phyloP scores from a whole-genome alignment of 2,113 vertebrate species.

The Microcebus griseorufus region DNA sequence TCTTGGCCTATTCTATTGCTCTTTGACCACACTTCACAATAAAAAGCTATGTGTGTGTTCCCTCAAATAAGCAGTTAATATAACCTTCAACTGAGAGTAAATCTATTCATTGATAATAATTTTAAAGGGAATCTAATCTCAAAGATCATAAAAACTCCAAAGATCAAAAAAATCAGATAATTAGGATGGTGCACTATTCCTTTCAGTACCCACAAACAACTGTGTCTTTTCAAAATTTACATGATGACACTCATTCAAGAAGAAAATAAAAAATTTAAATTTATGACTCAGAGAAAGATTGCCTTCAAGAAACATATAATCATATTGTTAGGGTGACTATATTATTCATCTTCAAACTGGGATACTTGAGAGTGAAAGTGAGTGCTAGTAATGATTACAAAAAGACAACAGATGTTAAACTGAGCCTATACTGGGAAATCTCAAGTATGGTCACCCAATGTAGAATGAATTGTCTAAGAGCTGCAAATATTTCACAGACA shows the following conservation, averaged over 20 bases:
- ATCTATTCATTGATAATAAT: slow-evolving; percentile 23
- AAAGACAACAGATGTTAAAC: not conserved
- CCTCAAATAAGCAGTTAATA: not conserved
- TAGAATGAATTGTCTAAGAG: slow-evolving; percentile 4
- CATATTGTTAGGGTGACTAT: not conserved
- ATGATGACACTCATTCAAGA: not conserved
- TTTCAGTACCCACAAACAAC: slow-evolving; percentile 39
- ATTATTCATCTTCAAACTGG: not conserved
- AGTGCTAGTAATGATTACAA: not conserved
- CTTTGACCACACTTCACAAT: not conserved
- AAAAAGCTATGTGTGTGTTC: not conserved
- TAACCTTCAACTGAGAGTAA: not conserved
- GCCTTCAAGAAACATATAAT: slow-evolving; percentile 43
- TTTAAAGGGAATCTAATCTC: slow-evolving; percentile 44
- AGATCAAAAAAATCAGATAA: slow-evolving; percentile 16
- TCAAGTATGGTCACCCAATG: not conserved
- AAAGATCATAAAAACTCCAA: slow-evolving; percentile 4
- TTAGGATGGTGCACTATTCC: not conserved
- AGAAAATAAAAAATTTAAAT: slow-evolving; percentile 35
- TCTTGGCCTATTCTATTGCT: not conserved
- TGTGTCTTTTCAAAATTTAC: not conserved
- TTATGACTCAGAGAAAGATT: slow-evolving; percentile 27
- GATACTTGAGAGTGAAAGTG: not conserved
- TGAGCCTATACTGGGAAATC: not conserved
- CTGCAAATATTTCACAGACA: slow-evolving; percentile 42